phyloP scores from a whole-genome alignment of 1,140 invertebrate genomes.

The Pseudobourletiella spinata region DNA sequence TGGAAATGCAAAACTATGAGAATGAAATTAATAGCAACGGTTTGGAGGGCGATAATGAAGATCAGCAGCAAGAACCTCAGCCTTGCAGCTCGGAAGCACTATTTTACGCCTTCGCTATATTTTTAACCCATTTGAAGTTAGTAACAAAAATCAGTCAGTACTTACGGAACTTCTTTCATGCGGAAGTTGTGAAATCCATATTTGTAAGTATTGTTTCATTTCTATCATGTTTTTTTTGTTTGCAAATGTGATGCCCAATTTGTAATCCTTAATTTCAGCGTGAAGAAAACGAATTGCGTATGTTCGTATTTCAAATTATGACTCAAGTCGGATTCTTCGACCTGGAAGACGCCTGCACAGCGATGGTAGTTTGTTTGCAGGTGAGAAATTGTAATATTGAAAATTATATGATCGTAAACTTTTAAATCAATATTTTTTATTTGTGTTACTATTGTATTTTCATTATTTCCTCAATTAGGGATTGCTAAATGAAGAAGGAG shows the following conservation, averaged over 20 bases:
- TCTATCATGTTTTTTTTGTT: no score
- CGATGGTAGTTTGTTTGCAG: background rate
- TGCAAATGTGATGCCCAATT: no score
- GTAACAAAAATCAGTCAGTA: background rate
- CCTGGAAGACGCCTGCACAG: background rate
- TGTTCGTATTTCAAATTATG: background rate
- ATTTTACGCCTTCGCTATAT: background rate
- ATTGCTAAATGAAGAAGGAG: background rate
- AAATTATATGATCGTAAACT: background rate
- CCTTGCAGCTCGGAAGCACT: background rate
- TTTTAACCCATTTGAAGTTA: background rate
- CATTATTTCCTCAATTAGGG: no score
- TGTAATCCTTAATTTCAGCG: background rate
- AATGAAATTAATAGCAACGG: background rate
- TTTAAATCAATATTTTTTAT: background rate
- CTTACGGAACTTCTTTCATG: background rate
- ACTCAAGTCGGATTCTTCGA: background rate
- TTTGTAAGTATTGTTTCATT: constrained; percentile 10
- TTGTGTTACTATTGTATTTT: no score
- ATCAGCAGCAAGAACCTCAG: background rate
- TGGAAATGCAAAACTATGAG: background rate
- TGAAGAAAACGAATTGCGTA: background rate
- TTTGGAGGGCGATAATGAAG: background rate
- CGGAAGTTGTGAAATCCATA: background rate
- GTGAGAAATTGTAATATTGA: background rate